Evolutionary conservation across 2,113 vertebrate species (phyloP), one percentile per base, ranked within the genome.

Genomic region (Mus pahari): DNA sequence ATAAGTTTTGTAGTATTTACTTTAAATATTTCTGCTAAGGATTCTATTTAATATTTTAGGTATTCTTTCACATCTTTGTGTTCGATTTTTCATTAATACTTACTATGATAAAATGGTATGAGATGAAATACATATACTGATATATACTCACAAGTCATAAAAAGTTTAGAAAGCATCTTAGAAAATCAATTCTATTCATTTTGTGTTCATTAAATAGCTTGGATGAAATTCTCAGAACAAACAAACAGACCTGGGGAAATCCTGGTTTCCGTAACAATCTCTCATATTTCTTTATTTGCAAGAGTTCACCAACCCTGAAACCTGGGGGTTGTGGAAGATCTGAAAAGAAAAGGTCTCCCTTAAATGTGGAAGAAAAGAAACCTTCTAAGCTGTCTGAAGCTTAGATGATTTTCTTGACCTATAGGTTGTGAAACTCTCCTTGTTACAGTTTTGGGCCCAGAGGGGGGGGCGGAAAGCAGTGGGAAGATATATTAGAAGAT

Each of bases 331-430:
- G 36, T 89, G 0, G 2, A 75, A 86, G n/a, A 79, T 64, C 53
- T 92, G n/a, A 96, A 79, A 5, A 77, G 19, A 78, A 92, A 95
- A 95, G n/a, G 16, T 86, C 55, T 86, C 39, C n/a, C 60, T 53
- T 58, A 70, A 58, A 7, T 12, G 2, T 89, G 24, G 94, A 48
- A 88, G 45, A 90, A 94, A 48, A 88, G 45, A 90, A 94, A 91
- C 31, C 50, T 64, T 81, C 26, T 1, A 36, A 66, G 26, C 12
- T 78, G 68, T 86, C n/a, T 78, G 82, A 31, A 86, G 19, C 36
- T 45, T 1, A 91, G 82, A 91, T 62, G 58, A 86, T 95, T 94
- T 96, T 83, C 68, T 87, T 96, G 89, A 89, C 66, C 86, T 92
- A n/a, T 81, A 20, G 42, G 66, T 42, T 91, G 7, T 66, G 78